Percentiles rank a stretch among this genome's conserved stretches.
phyloP scores from a whole-genome alignment of 2,113 vertebrate genomes.

The Daubentonia madagascariensis region DNA sequence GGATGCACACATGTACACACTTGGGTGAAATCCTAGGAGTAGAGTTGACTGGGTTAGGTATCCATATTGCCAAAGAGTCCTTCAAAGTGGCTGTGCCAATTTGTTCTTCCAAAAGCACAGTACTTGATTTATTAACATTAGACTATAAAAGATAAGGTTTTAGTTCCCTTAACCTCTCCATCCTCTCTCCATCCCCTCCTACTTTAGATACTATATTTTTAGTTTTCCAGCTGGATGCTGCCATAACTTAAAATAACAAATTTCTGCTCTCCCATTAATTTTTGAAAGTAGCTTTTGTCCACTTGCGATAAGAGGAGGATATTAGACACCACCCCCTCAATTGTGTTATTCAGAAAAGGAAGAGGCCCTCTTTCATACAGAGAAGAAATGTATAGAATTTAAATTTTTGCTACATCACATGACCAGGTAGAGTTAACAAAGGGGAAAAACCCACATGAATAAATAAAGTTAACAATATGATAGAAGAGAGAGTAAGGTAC shows the following conservation, averaged over 20 bases:
- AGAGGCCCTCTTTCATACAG: not conserved
- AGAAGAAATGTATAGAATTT: not conserved
- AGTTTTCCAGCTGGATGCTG: not conserved
- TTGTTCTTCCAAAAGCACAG: constrained; percentile 41
- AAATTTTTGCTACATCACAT: not conserved
- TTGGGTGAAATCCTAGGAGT: constrained; percentile 33
- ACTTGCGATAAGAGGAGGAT: not conserved
- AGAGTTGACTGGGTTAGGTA: constrained; percentile 31
- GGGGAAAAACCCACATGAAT: not conserved
- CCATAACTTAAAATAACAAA: constrained; percentile 4
- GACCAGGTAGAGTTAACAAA: not conserved
- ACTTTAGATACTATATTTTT: not conserved
- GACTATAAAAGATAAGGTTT: not conserved
- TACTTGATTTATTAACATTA: constrained; percentile 17
- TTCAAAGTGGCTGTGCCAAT: constrained; percentile 32
- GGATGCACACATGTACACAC: not conserved
- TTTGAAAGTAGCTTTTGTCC: constrained; percentile 25
- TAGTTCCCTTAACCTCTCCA: not conserved
- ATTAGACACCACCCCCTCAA: not conserved
- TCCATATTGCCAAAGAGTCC: constrained; percentile 14
- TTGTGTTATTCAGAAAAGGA: constrained; percentile 30
- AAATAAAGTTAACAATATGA: not conserved
- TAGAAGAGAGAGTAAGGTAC: not conserved
- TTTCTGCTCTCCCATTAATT: not conserved
- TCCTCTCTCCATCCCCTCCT: not conserved